These are phyloP conservation scores for Nephrotoma flavescens DNA, from an alignment of 2,888 invertebrate genomes.

Conservation along the genomic window DNA sequence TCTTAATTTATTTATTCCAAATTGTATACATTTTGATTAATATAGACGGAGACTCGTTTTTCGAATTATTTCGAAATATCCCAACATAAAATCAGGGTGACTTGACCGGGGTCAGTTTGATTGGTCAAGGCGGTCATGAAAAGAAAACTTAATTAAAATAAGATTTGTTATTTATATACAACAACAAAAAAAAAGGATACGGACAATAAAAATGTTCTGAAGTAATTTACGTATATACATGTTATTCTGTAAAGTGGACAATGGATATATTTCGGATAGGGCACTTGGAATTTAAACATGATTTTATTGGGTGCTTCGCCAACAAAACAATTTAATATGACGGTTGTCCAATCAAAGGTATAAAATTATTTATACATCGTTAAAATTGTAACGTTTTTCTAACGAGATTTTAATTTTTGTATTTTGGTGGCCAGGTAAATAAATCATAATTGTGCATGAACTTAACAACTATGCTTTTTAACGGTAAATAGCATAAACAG, in stretches of 20 bases:
- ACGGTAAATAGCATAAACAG: too few species aligned
- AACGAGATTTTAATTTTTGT: neutral
- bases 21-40: neutral
- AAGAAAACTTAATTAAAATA: neutral
- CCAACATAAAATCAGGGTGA: neutral
- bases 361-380: neutral
- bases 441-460: too few species aligned
- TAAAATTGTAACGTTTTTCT: neutral
- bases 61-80: neutral
- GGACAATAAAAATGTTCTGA: neutral
- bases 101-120: neutral
- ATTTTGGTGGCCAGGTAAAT: too few species aligned
- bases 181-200: neutral
- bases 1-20: neutral
- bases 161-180: neutral
- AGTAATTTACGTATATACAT: neutral
- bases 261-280: neutral
- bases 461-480: too few species aligned
- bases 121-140: neutral
- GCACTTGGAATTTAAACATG: neutral
- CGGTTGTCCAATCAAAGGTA: neutral
- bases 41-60: neutral
- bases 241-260: neutral
- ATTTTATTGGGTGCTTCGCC: neutral
- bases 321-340: neutral